Conservation (phyloP, 2,113 vertebrate genomes). For the Elaphurus davidianus region DNA sequence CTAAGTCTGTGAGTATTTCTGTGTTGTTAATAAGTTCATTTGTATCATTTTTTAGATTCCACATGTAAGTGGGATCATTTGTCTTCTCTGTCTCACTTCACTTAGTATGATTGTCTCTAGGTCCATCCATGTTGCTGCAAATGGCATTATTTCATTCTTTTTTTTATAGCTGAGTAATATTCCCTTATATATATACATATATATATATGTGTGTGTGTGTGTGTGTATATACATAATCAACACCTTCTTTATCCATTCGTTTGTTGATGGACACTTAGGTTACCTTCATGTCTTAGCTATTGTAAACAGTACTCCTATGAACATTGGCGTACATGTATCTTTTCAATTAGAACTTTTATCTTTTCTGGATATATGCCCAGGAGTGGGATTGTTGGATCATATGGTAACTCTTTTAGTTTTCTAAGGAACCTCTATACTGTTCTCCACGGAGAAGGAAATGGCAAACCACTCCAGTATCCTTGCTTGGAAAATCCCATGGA, state of each 20-base stretch:
- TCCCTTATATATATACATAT: no score
- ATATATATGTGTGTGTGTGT: accelerated
- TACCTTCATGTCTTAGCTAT: neutral
- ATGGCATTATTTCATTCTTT: neutral
- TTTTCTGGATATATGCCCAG: neutral
- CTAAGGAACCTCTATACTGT: neutral
- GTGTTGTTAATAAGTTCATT: neutral
- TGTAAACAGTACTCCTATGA: neutral
- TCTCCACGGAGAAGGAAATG: neutral
- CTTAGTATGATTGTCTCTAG: neutral
- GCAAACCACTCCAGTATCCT: neutral
- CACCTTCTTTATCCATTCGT: neutral
- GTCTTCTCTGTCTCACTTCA: neutral
- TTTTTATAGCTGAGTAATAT: neutral
- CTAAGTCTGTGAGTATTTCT: neutral
- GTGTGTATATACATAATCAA: neutral
- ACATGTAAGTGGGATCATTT: neutral
- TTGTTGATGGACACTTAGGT: neutral
- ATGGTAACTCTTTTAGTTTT: neutral
- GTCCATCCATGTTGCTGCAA: neutral
- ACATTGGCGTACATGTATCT: neutral
- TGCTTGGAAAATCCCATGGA: neutral
- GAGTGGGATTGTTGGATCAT: neutral
- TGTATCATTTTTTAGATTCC: neutral
- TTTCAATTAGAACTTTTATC: neutral